Percentiles rank a stretch among this genome's conserved stretches.
Evolutionary conservation across 2,888 invertebrate species (phyloP).

Genomic region (Oligia strigilis): DNA sequence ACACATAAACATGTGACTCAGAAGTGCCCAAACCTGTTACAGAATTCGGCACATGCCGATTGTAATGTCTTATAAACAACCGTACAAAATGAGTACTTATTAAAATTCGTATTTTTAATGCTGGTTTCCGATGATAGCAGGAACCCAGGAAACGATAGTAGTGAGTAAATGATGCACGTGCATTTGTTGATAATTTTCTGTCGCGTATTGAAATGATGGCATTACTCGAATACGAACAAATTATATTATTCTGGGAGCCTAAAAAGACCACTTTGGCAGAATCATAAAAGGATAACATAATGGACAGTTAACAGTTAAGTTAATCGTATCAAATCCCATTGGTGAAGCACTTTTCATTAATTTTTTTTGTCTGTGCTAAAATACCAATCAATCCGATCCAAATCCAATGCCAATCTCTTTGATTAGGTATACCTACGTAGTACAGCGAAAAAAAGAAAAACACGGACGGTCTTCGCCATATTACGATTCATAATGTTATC

Average conservation of each 20-base stretch:
- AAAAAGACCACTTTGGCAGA: too few relatives aligned
- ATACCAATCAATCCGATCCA: too few relatives aligned
- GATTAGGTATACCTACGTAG: too few relatives aligned
- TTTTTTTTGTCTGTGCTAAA: too few relatives aligned
- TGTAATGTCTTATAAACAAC: conserved; percentile 25
- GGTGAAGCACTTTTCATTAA: too few relatives aligned
- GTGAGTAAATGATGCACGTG: conserved; percentile 49
- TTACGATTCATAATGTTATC: too few relatives aligned
- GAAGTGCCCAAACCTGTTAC: conserved; percentile 47
- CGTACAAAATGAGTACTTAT: conserved; percentile 16
- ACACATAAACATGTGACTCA: conserved; percentile 29
- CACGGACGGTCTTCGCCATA: too few relatives aligned
- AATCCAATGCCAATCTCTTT: too few relatives aligned
- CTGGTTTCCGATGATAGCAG: conserved; percentile 28
- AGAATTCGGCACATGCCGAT: conserved; percentile 27
- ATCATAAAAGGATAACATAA: too few relatives aligned
- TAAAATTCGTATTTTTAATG: conserved; percentile 13
- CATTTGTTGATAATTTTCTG: conserved; percentile 45
- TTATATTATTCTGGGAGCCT: background rate
- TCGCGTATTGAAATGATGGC: background rate
- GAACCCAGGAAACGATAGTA: conserved; percentile 39
- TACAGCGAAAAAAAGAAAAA: too few relatives aligned
- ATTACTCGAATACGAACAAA: background rate
- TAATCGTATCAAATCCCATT: too few relatives aligned
- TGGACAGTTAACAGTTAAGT: too few relatives aligned